phyloP scores from a whole-genome alignment of 2,888 invertebrate species.

The Gymnosoma rotundatum region DNA sequence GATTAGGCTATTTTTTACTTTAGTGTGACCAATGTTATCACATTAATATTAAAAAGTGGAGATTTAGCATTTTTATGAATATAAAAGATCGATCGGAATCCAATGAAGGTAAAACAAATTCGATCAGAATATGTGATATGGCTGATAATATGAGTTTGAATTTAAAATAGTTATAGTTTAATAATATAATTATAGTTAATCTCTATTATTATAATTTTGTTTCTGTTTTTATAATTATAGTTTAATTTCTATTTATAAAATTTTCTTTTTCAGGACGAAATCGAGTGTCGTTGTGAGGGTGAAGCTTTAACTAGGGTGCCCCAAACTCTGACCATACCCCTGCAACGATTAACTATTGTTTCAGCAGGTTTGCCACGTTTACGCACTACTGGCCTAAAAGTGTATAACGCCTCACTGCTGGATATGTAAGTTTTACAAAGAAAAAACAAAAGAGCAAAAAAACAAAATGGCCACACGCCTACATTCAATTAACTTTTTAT shows the following conservation, averaged over 20 bases:
- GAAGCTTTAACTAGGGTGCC: slow-evolving; percentile 79
- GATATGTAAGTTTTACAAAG: slow-evolving; percentile 78
- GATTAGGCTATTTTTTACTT: too few species aligned
- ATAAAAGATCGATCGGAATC: too few species aligned
- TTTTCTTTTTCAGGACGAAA: slow-evolving; percentile 76
- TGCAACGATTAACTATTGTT: slow-evolving; percentile 80
- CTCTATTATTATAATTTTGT: too few species aligned
- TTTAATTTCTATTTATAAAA: background rate
- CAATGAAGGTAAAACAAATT: too few species aligned
- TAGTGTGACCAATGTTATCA: too few species aligned
- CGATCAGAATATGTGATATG: too few species aligned
- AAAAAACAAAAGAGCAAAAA: background rate
- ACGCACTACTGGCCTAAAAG: slow-evolving; percentile 79
- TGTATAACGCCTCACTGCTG: slow-evolving; percentile 77
- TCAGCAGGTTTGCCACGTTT: slow-evolving; percentile 79
- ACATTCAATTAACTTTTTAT: background rate
- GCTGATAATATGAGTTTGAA: too few species aligned
- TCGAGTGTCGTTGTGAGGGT: slow-evolving; percentile 81
- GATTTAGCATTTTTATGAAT: too few species aligned
- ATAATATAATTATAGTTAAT: too few species aligned
- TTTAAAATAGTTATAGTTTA: too few species aligned
- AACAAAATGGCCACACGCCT: background rate
- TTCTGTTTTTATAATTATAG: background rate
- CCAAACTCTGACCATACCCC: slow-evolving; percentile 78
- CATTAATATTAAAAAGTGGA: too few species aligned